Evolutionary conservation across 1,140 invertebrate species (phyloP), one percentile per base, ranked within the genome.

Genomic region (Nebria ingens): DNA sequence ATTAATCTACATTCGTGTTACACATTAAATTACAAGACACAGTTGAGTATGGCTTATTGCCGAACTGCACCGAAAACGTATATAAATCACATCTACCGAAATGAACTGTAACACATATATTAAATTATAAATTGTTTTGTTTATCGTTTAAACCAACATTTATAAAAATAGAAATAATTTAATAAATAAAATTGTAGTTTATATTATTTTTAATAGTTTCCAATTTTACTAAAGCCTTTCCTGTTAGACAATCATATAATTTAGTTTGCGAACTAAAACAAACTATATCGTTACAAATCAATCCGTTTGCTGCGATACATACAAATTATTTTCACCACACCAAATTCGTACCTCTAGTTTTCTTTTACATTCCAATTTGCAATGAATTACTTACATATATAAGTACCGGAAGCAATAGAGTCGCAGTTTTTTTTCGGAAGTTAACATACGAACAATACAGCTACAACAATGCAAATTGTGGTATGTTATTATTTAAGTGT

Each of bases 341-440:
- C 40, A 45, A 45, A 45, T 45, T 45, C 40, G 40, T 45, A 45
- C 25, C 6, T 45, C 15, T 9, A 17, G n/a, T n/a, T n/a, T n/a
- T n/a, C 40, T 45, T 45, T 45, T 45, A 45, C 40, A 45, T 45
- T 45, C 40, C 40, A 29, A 6, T 29, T n/a, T n/a, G 25, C 25
- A 34, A 34, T 34, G 25, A n/a, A 34, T 45, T 17, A 45, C 40
- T 17, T 17, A 17, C 15, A 34, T 45, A 45, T 45, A 45, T 45
- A 45, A 11, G 15, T 17, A 11, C 9, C 40, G 40, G 40, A 17
- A 45, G 17, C 9, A 9, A 45, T 4, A 17, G 17, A 45, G 6
- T 11, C 9, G 15, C 40, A 12, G 25, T n/a, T 6, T 45, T 45
- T 45, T 45, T 45, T 45, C 40, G 40, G 40, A 45, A 45, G 40